Evolutionary conservation across 2,797 vertebrate species (phyloP), one percentile per base, ranked within the genome.

Genomic region (Ptychadena robeensis): DNA sequence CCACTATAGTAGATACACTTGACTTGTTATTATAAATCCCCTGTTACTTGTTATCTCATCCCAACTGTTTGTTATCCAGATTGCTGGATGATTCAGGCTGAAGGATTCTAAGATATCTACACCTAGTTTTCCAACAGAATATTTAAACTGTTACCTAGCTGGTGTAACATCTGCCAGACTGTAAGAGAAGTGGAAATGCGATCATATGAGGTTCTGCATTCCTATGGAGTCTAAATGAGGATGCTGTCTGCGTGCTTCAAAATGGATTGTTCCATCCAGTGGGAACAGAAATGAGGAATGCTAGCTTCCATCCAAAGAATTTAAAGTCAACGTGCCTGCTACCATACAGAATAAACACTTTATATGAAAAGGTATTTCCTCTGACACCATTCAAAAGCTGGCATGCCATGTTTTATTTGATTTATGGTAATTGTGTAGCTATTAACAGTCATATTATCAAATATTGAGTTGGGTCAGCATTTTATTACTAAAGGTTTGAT

Each of bases 151-250:
- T 18, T 38, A 37, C 37, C 75, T 53, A 37, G 70, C 22, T 0
- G 34, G 18, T 0, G 0, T 65, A 76, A 25, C 4, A 85, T 11
- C 72, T 85, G 28, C 12, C 75, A 83, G 31, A 22, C 9, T 74
- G 9, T 27, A 14, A 1, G 66, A 69, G 2, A 59, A 82, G 86
- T 77, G 35, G 0, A 27, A 80, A 80, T 81, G 64, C 31, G 69
- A 80, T 11, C 48, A 81, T 73, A 2, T 10, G 5, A 4, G 2
- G 73, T 86, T 85, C 85, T 72, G 80, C 0, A 83, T 89, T 66
- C 57, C 57, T 68, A 61, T 84, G 76, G 44, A 74, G 57, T 80
- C 63, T 84, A 80, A 64, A 59, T 2, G 22, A 75, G 73, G 34
- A 71, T 53, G 12, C 74, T 83, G 27, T 67, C 84, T 63, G 31